A percentile compares a stretch with the other conserved stretches of the same genome.
Conservation (phyloP, 2,113 vertebrate species). For the Balaeniceps rex region DNA sequence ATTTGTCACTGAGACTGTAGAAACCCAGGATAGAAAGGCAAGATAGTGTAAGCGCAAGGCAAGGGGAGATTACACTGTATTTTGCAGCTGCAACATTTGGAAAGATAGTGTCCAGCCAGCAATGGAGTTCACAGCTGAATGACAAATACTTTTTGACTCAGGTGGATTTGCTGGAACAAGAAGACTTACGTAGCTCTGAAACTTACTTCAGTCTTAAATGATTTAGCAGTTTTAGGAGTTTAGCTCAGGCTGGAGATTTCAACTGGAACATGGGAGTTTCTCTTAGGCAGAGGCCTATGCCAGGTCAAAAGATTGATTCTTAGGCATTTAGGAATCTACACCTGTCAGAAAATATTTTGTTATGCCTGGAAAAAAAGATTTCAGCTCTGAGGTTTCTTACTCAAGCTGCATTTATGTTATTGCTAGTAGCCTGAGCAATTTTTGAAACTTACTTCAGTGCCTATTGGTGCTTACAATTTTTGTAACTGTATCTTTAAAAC, state of each 20-base stretch:
- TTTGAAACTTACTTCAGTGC: background rate
- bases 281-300: background rate
- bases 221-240: background rate
- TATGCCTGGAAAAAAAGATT: background rate
- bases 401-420: background rate
- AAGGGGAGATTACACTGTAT: background rate
- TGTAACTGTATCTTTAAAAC: background rate
- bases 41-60: background rate
- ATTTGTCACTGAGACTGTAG: background rate
- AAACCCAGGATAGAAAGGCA: background rate
- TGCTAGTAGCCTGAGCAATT: background rate
- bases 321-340: background rate
- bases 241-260: background rate
- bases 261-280: background rate
- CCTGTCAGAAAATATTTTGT: background rate
- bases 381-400: background rate
- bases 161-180: background rate
- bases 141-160: background rate
- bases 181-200: background rate
- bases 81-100: background rate
- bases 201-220: background rate
- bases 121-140: background rate
- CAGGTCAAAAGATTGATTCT: background rate
- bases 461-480: background rate
- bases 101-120: background rate